Base-by-base conservation (phyloP, 2,113 vertebrate species). In the Raja brachyura region DNA sequence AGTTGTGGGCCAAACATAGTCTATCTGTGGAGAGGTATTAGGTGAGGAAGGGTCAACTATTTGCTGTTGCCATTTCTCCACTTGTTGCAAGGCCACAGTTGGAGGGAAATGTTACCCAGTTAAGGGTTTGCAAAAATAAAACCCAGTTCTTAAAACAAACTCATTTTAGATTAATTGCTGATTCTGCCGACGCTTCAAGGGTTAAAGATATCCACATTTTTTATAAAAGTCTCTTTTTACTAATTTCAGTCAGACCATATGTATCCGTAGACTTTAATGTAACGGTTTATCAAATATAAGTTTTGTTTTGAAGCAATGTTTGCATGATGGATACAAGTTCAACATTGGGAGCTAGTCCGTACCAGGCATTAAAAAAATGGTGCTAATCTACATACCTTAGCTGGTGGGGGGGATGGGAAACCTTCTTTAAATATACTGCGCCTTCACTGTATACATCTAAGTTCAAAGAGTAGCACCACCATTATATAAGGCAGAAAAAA, bases 301-400 rank as follows among this genome's bases (percentile, higher is more conserved):
- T 33, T 48, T 73, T 92, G 48, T 73, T 73, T 73, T 48, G 33
- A 92, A 88, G 39, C 66, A 73, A 92, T 92, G 68, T 92, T 92
- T 92, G 68, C 68, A 73, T 74, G 90, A 39, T 92, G 90, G 22
- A 54, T 70, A 73, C 68, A 73, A 92, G 90, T 70, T 92, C 73
- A 73, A 92, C 90, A 92, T 73, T 73, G 68, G 90, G 90, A 73
- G 33, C 90, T 25, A 92, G 90, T 39, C 90, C 59, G 90, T 92
- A 92, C 90, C 90, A 92, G 63, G 90, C 66, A 54, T 3, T 9
- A 22, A 70, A 68, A 73, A 74, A 73, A 74, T 54, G 31, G 10
- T 73, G 33, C 48, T 74, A 92, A 92, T 74, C 90, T 74, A 70
- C 90, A 70, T 70, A 28, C 90, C 68, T 92, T 68, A 73, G 68